Base-by-base conservation (phyloP, 2,113 vertebrate genomes). In the Hassar affinis region DNA sequence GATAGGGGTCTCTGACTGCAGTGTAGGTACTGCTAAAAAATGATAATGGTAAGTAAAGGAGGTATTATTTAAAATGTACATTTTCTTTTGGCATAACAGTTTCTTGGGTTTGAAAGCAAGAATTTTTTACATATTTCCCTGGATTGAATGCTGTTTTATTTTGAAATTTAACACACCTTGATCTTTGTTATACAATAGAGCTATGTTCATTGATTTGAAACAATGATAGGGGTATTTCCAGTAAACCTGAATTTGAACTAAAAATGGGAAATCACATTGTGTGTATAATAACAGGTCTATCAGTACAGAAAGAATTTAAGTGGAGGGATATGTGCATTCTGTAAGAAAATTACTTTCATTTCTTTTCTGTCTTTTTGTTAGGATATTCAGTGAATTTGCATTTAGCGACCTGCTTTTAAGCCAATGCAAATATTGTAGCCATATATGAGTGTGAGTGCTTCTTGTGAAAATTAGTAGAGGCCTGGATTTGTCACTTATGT, bases 381-480 rank as follows among this genome's bases (percentile, higher is more conserved):
- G 88, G 87, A 89, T 86, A 89, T 90, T 89, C 77, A 25, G 52
- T 68, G 62, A 85, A 91, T 93, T 93, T 91, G 84, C 89, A 92
- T 93, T 88, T 74, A 71, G 66, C 27, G 17, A 78, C 79, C 78
- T 83, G 86, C 86, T 84, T 89, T 86, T 69, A 75, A 88, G 88
- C 88, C 87, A 92, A 90, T 88, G 90, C 91, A 93, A 92, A 92
- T 91, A 92, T 90, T 89, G 83, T 84, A 88, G 85, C 83, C 38
- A 85, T 91, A 87, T 87, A 82, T 84, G 85, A 87, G 90, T 81
- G 79, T 84, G 45, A 79, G 90, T 62, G 79, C 66, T 62, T 85
- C 85, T 86, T 83, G 38, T 80, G 87, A 82, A 88, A 93, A 92
- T 93, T 93, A 93, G 93, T 93, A 80, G 87, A 91, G 88, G 88